These are phyloP conservation scores for Holotrichia oblita DNA, from an alignment of 1,140 invertebrate species.

Conservation along the genomic window DNA sequence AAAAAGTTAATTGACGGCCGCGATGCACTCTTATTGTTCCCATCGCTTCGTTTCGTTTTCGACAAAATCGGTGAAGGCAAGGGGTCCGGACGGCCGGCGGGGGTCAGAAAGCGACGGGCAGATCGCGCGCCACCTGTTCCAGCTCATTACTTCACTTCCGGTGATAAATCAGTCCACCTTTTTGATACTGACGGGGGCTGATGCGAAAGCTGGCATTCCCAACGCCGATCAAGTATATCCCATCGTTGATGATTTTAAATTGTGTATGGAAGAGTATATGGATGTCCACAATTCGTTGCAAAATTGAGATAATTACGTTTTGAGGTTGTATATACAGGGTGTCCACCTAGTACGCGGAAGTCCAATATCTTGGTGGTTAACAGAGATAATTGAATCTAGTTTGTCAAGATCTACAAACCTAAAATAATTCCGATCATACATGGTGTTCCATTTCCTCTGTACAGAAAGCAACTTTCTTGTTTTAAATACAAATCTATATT, in stretches of 20 bases:
- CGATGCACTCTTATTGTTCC: slow-evolving; percentile 17
- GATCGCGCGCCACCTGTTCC: slow-evolving; percentile 56
- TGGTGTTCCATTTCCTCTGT: too few species aligned
- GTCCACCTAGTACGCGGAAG: too few species aligned
- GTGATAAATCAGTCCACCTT: slow-evolving; percentile 55
- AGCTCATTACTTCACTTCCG: slow-evolving; percentile 57
- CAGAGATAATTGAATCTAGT: too few species aligned
- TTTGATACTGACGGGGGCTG: slow-evolving; percentile 18
- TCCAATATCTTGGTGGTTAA: too few species aligned
- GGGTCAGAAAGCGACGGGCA: background rate
- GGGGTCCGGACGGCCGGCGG: background rate
- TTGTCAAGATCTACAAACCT: too few species aligned
- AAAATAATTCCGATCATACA: too few species aligned
- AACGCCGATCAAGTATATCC: background rate
- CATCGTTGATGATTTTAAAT: background rate
- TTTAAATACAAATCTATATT: too few species aligned
- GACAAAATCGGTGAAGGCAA: background rate
- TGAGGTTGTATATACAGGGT: too few species aligned
- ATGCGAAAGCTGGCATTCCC: slow-evolving; percentile 33
- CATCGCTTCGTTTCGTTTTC: background rate
- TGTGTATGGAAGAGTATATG: too few species aligned
- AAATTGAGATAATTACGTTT: too few species aligned
- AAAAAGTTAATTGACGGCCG: slow-evolving; percentile 9
- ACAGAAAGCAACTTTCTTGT: too few species aligned
- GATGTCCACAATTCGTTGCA: too few species aligned